Evolutionary conservation across 1,140 invertebrate species (phyloP), one percentile per base, ranked within the genome.

Genomic region (Sinonovacula constricta): DNA sequence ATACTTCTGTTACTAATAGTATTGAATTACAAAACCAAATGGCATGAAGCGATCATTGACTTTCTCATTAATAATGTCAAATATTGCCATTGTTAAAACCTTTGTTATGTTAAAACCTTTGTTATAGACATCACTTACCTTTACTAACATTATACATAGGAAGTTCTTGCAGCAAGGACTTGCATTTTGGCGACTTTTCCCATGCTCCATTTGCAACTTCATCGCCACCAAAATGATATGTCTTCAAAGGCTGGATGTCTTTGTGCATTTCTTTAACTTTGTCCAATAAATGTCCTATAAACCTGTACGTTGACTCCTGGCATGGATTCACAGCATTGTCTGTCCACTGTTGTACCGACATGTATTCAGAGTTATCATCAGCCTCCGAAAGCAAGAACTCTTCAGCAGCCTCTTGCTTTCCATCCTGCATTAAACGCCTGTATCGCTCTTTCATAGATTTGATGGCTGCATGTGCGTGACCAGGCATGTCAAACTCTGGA

Each of bases 401-500:
- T 0, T 36, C 18, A n/a, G 81, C 81, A 14, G 53, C 63, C 1
- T 15, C 5, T n/a, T 53, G 14, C 18, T 81, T 59, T 34, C 53
- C 57, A 14, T 30, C 22, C 22, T 45, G 49, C 24, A 57, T 39
- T 14, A 39, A 39, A 51, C 62, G 71, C 2, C 53, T 22, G 33
- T 76, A 76, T 30, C 84, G 53, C 26, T 65, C 69, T 69, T 79
- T 71, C 85, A 86, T 86, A 10, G 81, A 63, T 49, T 33, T 60
- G 28, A 86, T 79, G 22, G 85, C 85, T n/a, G 83, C 83, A 51
- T 80, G 83, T 2, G 63, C 56, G 36, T 87, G 86, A 18, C 85
- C 85, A 31, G 86, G 86, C 70, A 83, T 81, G 60, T 87, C 85
- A 56, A 87, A 76, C 62, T 87, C 86, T 2, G 86, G 86, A 28